A percentile compares a stretch with the other conserved stretches of the same genome.
phyloP scores from a whole-genome alignment of 1,140 invertebrate genomes.

The Arion vulgaris region DNA sequence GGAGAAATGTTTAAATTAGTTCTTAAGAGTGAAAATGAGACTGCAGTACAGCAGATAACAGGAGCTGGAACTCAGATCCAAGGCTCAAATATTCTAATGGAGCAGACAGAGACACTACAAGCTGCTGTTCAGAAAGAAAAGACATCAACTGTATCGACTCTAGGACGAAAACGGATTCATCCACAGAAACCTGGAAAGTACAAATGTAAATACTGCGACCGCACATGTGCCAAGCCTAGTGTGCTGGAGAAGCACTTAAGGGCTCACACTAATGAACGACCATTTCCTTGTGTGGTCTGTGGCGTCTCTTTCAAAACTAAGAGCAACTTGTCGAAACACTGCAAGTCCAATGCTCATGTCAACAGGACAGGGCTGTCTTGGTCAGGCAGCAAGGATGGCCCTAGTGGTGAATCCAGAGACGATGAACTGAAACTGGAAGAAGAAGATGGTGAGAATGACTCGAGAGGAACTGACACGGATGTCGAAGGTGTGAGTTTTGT shows the following conservation, averaged over 20 bases:
- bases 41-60: background rate
- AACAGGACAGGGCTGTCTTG: slow-evolving; percentile 29
- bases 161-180: slow-evolving; percentile 55
- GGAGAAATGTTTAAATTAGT: slow-evolving; percentile 1
- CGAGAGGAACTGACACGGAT: slow-evolving; percentile 37
- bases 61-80: slow-evolving; percentile 32
- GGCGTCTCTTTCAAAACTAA: slow-evolving; percentile 95
- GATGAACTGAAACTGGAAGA: slow-evolving; percentile 39
- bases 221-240: slow-evolving; percentile 92
- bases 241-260: slow-evolving; percentile 94
- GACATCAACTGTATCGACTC: background rate
- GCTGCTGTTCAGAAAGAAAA: slow-evolving; percentile 9
- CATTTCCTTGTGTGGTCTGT: slow-evolving; percentile 89
- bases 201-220: slow-evolving; percentile 88
- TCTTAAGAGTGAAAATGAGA: slow-evolving; percentile 33
- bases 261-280: slow-evolving; percentile 89
- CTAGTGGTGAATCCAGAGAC: slow-evolving; percentile 40
- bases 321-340: slow-evolving; percentile 94
- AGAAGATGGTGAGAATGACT: slow-evolving; percentile 46
- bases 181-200: slow-evolving; percentile 76
- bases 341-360: slow-evolving; percentile 84
- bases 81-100: slow-evolving; percentile 20
- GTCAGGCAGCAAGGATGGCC: slow-evolving; percentile 19
- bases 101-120: background rate
- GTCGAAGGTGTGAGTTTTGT: slow-evolving; percentile 26